A percentile compares a stretch with the other conserved stretches of the same genome.
Evolutionary conservation across 2,888 invertebrate genomes (phyloP).

Genomic region (Malthinus flaveolus): DNA sequence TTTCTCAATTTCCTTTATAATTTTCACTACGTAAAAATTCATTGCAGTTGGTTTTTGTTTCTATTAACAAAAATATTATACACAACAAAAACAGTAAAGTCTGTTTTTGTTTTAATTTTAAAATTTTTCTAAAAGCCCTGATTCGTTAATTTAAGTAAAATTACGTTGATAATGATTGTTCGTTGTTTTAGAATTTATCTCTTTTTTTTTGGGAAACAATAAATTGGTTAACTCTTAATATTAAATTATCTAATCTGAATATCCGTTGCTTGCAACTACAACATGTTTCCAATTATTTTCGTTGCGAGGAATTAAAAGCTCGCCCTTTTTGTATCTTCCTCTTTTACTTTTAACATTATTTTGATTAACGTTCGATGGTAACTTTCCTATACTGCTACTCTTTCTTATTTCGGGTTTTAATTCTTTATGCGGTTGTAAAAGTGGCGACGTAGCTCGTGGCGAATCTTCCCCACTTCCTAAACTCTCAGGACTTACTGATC

Average conservation of each 20-base stretch:
- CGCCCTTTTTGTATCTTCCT: slow-evolving; percentile 44
- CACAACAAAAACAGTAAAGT: too few relatives aligned
- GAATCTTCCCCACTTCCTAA: slow-evolving; percentile 61
- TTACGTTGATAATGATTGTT: slow-evolving; percentile 48
- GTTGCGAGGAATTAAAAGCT: slow-evolving; percentile 41
- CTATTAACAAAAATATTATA: too few relatives aligned
- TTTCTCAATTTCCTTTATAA: too few relatives aligned
- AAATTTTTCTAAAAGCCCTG: neutral
- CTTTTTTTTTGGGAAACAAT: neutral
- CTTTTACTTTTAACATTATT: slow-evolving; percentile 37
- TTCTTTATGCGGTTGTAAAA: slow-evolving; percentile 55
- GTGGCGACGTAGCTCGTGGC: slow-evolving; percentile 67
- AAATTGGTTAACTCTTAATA: slow-evolving; percentile 7
- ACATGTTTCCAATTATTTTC: slow-evolving; percentile 45
- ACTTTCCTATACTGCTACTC: slow-evolving; percentile 51
- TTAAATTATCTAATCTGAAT: slow-evolving; percentile 46
- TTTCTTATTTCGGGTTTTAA: slow-evolving; percentile 50
- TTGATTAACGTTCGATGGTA: slow-evolving; percentile 40
- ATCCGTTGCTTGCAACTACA: slow-evolving; percentile 46
- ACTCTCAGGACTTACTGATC: slow-evolving; percentile 58
- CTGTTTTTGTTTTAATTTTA: neutral
- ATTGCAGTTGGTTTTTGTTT: too few relatives aligned
- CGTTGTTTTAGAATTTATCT: slow-evolving; percentile 49
- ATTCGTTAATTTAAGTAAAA: slow-evolving; percentile 14
- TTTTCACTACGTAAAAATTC: too few relatives aligned